These are phyloP conservation scores for Copsychus sechellarum DNA, from an alignment of 2,113 vertebrate species.

Conservation along the genomic window DNA sequence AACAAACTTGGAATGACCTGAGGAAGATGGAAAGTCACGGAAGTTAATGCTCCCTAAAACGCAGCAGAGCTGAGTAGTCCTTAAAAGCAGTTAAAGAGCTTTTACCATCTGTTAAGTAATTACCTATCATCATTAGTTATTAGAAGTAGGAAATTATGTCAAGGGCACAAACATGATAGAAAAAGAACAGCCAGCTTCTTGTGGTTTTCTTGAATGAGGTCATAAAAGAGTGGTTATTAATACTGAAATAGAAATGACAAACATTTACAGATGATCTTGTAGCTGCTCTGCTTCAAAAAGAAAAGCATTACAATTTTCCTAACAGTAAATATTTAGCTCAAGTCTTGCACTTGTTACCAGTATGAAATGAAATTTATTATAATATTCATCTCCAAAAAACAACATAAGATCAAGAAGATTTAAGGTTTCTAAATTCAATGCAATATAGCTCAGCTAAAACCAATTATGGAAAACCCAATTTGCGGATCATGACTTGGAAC, in stretches of 20 bases:
- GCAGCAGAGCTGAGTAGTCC: conserved; percentile 23
- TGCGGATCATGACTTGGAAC: background rate
- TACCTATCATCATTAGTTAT: conserved; percentile 55
- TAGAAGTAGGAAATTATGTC: conserved; percentile 42
- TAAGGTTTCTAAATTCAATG: background rate
- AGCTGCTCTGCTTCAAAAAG: background rate
- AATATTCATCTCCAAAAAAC: background rate
- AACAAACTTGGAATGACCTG: conserved; percentile 21
- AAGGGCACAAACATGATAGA: conserved; percentile 5
- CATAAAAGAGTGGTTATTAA: conserved; percentile 29
- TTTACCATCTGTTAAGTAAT: conserved; percentile 63
- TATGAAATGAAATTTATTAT: background rate
- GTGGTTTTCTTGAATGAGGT: conserved; percentile 11
- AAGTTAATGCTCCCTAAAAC: conserved; percentile 41
- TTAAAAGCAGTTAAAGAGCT: conserved; percentile 46
- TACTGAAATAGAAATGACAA: conserved; percentile 43
- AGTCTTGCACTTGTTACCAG: background rate
- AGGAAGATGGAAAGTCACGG: conserved; percentile 36
- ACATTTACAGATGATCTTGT: background rate
- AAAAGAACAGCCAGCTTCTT: conserved; percentile 25
- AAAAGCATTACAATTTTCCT: background rate
- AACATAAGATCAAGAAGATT: background rate
- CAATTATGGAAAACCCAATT: conserved; percentile 2
- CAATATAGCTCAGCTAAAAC: background rate
- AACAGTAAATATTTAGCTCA: background rate